Evolutionary conservation across 2,888 invertebrate genomes (phyloP).

Genomic region (Axea sp.): DNA sequence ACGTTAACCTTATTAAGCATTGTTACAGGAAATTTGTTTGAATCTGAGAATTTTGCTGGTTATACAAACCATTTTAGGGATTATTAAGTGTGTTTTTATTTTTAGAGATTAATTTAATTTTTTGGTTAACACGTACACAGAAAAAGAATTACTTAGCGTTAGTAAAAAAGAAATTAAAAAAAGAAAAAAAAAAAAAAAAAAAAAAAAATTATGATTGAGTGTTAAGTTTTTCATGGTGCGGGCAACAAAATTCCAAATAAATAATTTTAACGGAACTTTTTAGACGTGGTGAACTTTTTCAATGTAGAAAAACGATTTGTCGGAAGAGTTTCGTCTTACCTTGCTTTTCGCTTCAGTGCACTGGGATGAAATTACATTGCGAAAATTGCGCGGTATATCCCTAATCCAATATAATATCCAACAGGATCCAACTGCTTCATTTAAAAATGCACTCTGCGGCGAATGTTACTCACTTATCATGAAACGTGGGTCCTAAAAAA

Average conservation of each 20-base stretch:
- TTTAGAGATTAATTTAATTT: too few species aligned
- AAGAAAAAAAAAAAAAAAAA: too few species aligned
- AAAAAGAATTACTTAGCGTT: too few species aligned
- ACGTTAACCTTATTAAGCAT: too few species aligned
- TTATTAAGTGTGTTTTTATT: too few species aligned
- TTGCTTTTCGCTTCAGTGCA: conserved; percentile 34
- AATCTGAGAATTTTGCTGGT: too few species aligned
- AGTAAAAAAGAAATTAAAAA: too few species aligned
- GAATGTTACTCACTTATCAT: conserved; percentile 37
- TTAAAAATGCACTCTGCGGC: conserved; percentile 25
- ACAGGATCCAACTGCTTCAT: conserved; percentile 56
- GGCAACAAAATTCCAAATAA: conserved; percentile 35
- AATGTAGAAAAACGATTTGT: conserved; percentile 61
- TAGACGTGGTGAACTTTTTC: too few species aligned
- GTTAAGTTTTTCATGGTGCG: conserved; percentile 41
- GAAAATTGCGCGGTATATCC: conserved; percentile 65
- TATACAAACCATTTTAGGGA: too few species aligned
- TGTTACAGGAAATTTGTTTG: too few species aligned
- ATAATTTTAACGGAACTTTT: too few species aligned
- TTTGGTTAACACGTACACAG: too few species aligned
- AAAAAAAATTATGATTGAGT: conserved; percentile 38
- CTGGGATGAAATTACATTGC: conserved; percentile 57
- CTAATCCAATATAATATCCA: conserved; percentile 64
- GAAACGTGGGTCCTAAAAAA: conserved; percentile 20
- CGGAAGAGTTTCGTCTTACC: conserved; percentile 53